These are phyloP conservation scores for Drosophila ananassae DNA, from an alignment of 1,140 invertebrate genomes.

Conservation along the genomic window DNA sequence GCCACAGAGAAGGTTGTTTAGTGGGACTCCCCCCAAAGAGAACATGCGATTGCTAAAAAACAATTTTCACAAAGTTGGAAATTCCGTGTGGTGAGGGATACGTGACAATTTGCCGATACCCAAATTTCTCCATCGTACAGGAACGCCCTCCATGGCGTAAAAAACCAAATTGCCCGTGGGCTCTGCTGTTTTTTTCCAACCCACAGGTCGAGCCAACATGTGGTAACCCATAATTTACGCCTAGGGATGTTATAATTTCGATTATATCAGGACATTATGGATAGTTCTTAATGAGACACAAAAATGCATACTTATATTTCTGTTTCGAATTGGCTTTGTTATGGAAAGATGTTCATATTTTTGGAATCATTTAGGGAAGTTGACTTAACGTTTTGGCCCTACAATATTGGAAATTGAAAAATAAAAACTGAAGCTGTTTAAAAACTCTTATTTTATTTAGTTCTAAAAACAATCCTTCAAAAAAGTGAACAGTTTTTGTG, in stretches of 20 bases:
- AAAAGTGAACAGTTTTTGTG: no score
- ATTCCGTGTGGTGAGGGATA: constrained; percentile 61
- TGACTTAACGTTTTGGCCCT: background rate
- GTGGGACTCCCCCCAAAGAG: constrained; percentile 34
- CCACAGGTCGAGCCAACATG: constrained; percentile 69
- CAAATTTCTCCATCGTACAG: constrained; percentile 59
- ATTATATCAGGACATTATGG: constrained; percentile 37
- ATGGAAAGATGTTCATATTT: background rate
- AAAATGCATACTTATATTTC: background rate
- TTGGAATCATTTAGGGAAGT: background rate
- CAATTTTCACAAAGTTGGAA: constrained; percentile 53
- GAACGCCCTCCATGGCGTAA: constrained; percentile 55
- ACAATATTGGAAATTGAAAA: background rate
- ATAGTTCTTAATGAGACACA: constrained; percentile 15
- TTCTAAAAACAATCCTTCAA: no score
- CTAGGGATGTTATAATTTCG: constrained; percentile 73
- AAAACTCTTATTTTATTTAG: no score
- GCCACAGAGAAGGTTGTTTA: constrained; percentile 7
- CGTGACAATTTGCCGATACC: constrained; percentile 80
- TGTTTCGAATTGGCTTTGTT: background rate
- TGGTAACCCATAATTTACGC: constrained; percentile 80
- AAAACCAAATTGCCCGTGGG: constrained; percentile 62
- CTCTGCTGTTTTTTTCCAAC: constrained; percentile 46
- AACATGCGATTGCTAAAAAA: constrained; percentile 58
- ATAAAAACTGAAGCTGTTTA: no score